These are phyloP conservation scores for Diaprepes abbreviatus DNA, from an alignment of 2,888 invertebrate genomes.

Conservation along the genomic window DNA sequence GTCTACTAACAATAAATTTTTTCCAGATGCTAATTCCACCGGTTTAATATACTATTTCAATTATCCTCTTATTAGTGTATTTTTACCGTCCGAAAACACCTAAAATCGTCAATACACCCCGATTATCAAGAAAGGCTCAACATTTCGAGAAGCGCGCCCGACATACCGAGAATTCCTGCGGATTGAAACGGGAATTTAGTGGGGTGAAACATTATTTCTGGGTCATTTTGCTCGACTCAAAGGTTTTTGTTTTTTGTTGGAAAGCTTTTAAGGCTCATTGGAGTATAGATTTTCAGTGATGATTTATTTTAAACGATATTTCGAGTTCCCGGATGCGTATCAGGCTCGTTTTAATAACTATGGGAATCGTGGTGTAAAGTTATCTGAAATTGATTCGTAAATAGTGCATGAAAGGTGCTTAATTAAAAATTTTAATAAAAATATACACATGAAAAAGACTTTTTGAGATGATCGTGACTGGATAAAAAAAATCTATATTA, in stretches of 20 bases:
- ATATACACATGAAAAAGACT: too few species aligned
- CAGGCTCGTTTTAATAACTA: background rate
- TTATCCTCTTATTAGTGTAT: too few species aligned
- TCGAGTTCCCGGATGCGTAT: background rate
- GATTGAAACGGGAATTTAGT: conserved; percentile 8
- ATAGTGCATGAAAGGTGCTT: too few species aligned
- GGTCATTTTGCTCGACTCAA: conserved; percentile 8
- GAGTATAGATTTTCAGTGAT: conserved; percentile 11
- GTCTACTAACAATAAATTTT: too few species aligned
- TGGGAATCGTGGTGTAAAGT: background rate
- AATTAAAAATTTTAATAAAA: too few species aligned
- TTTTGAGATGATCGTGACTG: too few species aligned
- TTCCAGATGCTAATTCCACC: too few species aligned
- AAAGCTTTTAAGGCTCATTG: background rate
- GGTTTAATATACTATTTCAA: too few species aligned
- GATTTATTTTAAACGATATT: background rate
- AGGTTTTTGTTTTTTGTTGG: conserved; percentile 1
- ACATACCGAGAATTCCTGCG: background rate
- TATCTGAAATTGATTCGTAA: too few species aligned
- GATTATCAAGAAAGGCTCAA: background rate
- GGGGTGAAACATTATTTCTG: conserved; percentile 8
- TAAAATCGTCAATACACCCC: background rate
- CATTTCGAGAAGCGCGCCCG: background rate
- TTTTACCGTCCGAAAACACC: too few species aligned
- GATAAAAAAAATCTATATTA: too few species aligned